Percentiles rank a stretch among this genome's conserved stretches.
Conservation (phyloP, 2,888 invertebrate genomes). For the Sarcophaga rosellei region DNA sequence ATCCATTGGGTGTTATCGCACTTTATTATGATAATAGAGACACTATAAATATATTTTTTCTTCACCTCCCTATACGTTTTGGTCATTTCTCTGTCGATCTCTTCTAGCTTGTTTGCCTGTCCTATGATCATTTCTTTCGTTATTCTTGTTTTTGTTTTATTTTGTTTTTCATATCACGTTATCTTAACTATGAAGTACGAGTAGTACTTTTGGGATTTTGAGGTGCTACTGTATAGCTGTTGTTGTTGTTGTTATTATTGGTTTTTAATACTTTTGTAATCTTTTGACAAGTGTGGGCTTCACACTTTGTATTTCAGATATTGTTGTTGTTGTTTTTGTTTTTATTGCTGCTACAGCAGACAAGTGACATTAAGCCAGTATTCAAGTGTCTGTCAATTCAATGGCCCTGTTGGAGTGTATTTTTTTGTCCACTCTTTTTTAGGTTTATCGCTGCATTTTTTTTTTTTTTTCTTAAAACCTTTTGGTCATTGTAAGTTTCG, state of each 20-base stretch:
- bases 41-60: conserved; percentile 33
- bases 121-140: not conserved
- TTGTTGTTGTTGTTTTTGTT: conserved; percentile 42
- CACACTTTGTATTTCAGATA: conserved; percentile 46
- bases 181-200: conserved; percentile 45
- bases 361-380: conserved; percentile 65
- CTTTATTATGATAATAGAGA: conserved; percentile 68
- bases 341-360: conserved; percentile 54
- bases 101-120: not conserved
- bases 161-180: conserved; percentile 21
- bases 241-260: conserved; percentile 31
- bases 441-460: conserved; percentile 43
- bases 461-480: conserved; percentile 16
- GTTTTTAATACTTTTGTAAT: conserved; percentile 44
- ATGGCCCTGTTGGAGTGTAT: conserved; percentile 31
- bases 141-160: conserved; percentile 7
- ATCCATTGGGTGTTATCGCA: conserved; percentile 67
- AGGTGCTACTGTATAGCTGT: conserved; percentile 54
- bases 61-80: conserved; percentile 5
- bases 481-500: conserved; percentile 65
- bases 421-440: conserved; percentile 1
- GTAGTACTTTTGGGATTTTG: conserved; percentile 60
- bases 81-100: conserved; percentile 45
- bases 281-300: conserved; percentile 67
- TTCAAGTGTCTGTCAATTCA: conserved; percentile 65